Evolutionary conservation across 1,140 invertebrate genomes (phyloP).

Genomic region (Maniola jurtina): DNA sequence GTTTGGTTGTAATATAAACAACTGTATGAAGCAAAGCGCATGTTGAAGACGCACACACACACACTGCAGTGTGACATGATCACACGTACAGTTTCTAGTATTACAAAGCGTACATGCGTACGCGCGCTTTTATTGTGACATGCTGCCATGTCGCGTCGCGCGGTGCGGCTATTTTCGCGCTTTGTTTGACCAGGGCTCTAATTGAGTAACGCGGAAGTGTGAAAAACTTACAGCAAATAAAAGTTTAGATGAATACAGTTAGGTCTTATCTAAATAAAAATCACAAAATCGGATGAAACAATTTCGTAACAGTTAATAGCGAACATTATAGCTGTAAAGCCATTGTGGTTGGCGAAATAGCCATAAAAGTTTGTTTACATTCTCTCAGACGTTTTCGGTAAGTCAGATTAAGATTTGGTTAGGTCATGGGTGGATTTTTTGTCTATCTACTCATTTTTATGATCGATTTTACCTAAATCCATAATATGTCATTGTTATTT

Average conservation of each 20-base stretch:
- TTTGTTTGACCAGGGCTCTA: not conserved
- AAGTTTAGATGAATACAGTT: slow-evolving; percentile 26
- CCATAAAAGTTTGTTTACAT: slow-evolving; percentile 23
- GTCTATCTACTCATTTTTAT: not conserved
- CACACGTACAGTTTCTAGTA: too few relatives aligned
- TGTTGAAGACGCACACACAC: too few relatives aligned
- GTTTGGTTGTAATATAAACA: too few relatives aligned
- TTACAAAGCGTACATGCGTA: too few relatives aligned
- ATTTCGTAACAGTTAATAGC: slow-evolving; percentile 39
- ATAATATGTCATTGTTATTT: too few relatives aligned
- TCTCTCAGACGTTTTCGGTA: slow-evolving; percentile 8
- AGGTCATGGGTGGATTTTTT: not conserved
- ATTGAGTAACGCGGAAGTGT: slow-evolving; percentile 15
- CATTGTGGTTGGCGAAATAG: slow-evolving; percentile 27
- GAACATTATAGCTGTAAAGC: slow-evolving; percentile 35
- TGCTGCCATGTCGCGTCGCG: too few relatives aligned
- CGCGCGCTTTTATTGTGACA: too few relatives aligned
- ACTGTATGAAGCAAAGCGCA: too few relatives aligned
- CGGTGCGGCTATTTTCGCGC: too few relatives aligned
- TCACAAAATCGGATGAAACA: slow-evolving; percentile 35
- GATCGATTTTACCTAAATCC: not conserved
- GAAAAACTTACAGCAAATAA: slow-evolving; percentile 20
- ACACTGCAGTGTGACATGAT: too few relatives aligned
- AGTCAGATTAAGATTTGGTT: not conserved
- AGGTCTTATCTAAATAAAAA: slow-evolving; percentile 31